Percentiles rank a stretch among this genome's conserved stretches.
These are phyloP conservation scores for Thripadectes ignobilis DNA, from an alignment of 2,797 vertebrate species.

Conservation along the genomic window DNA sequence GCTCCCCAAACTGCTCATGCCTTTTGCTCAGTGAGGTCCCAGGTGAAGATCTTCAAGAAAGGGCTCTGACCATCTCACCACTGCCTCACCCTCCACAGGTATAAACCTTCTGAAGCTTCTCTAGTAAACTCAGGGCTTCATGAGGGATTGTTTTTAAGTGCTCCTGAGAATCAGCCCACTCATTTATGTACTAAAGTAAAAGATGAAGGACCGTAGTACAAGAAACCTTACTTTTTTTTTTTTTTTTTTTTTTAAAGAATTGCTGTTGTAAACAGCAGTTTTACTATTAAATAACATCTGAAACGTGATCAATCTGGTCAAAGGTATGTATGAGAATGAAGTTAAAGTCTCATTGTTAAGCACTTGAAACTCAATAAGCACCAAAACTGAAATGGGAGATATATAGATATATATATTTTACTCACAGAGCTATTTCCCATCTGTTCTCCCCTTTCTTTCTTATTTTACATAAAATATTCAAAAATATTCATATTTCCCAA, in stretches of 20 bases:
- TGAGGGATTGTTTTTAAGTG: not conserved
- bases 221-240: not conserved
- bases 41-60: not conserved
- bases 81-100: not conserved
- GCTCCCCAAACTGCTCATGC: not conserved
- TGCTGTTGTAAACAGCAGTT: not conserved
- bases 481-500: slow-evolving; percentile 32
- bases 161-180: not conserved
- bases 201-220: not conserved
- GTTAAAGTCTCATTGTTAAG: not conserved
- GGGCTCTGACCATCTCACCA: not conserved
- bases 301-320: not conserved
- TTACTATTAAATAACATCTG: not conserved
- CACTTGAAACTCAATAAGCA: not conserved
- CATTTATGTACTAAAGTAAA: not conserved
- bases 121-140: not conserved
- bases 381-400: not conserved
- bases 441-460: slow-evolving; percentile 28
- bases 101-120: not conserved
- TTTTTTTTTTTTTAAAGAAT: not conserved
- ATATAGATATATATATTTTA: not conserved
- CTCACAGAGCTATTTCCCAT: slow-evolving; percentile 29
- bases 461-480: slow-evolving; percentile 63
- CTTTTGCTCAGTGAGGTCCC: not conserved
- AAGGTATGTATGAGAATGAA: not conserved